phyloP scores from a whole-genome alignment of 2,113 vertebrate genomes.

The Osmerus mordax region DNA sequence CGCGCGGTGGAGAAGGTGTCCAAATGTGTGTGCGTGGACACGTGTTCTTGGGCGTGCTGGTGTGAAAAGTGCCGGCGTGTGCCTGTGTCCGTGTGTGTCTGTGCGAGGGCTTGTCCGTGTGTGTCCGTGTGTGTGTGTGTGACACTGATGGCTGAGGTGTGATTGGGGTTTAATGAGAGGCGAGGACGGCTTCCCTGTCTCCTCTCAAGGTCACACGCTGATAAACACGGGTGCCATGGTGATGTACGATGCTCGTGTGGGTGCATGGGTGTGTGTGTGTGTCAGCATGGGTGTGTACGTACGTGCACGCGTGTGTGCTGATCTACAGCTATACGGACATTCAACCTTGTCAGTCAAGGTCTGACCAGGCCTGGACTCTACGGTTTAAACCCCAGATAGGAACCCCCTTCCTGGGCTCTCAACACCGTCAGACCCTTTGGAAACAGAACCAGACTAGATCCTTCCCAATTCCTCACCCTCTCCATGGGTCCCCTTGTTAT shows the following conservation, averaged over 20 bases:
- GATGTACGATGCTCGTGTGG: not conserved
- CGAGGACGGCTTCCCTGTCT: not conserved
- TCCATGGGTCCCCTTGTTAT: not conserved
- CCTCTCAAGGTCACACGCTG: not conserved
- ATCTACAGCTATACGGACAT: not conserved
- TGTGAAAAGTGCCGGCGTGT: not conserved
- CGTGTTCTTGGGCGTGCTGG: too few species aligned
- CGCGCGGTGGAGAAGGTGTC: not conserved
- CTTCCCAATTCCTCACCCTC: not conserved
- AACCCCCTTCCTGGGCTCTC: too few species aligned
- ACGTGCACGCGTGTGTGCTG: not conserved
- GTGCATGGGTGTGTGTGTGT: not conserved
- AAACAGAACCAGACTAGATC: too few species aligned
- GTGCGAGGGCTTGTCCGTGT: not conserved
- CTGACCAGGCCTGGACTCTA: too few species aligned
- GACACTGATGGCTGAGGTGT: not conserved
- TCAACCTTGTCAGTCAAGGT: not conserved
- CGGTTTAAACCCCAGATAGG: too few species aligned
- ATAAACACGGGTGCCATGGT: not conserved
- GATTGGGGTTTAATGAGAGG: not conserved
- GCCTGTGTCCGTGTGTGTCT: not conserved
- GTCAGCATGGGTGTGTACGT: not conserved
- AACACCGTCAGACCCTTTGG: too few species aligned
- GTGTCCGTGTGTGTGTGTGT: slow-evolving; percentile 8
- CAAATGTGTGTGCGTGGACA: not conserved